These are phyloP conservation scores for Agapostemon virescens DNA, from an alignment of 2,888 invertebrate genomes.

Conservation along the genomic window DNA sequence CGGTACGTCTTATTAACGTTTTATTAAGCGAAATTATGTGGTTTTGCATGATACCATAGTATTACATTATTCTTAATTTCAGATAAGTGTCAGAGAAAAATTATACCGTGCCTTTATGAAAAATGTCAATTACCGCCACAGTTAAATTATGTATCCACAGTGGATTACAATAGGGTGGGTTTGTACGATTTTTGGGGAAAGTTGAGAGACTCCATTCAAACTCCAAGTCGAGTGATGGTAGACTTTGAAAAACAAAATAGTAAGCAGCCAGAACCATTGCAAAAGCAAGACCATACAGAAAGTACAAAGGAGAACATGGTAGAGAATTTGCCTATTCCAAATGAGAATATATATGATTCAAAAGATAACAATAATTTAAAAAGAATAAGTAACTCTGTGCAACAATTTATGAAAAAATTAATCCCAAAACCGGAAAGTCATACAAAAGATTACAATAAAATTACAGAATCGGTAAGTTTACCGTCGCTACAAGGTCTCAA, in stretches of 20 bases:
- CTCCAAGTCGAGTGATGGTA: constrained; percentile 22
- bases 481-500: constrained; percentile 64
- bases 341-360: neutral
- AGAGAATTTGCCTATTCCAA: neutral
- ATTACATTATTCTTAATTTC: neutral
- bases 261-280: neutral
- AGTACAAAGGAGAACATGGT: neutral
- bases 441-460: constrained; percentile 40
- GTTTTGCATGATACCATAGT: neutral
- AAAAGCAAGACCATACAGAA: neutral
- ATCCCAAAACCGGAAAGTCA: constrained; percentile 28
- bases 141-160: constrained; percentile 85
- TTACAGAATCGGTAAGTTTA: constrained; percentile 60
- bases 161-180: constrained; percentile 83
- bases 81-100: constrained; percentile 84
- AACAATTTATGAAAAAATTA: constrained; percentile 52
- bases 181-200: constrained; percentile 88
- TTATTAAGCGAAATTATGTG: neutral
- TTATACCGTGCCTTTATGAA: constrained; percentile 87
- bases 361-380: constrained; percentile 25
- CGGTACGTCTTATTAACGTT: constrained; percentile 81
- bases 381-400: constrained; percentile 37
- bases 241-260: neutral
- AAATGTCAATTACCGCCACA: constrained; percentile 85
- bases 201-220: constrained; percentile 82